Conservation (phyloP, 1,140 invertebrate genomes). For the Drosophila sechellia region DNA sequence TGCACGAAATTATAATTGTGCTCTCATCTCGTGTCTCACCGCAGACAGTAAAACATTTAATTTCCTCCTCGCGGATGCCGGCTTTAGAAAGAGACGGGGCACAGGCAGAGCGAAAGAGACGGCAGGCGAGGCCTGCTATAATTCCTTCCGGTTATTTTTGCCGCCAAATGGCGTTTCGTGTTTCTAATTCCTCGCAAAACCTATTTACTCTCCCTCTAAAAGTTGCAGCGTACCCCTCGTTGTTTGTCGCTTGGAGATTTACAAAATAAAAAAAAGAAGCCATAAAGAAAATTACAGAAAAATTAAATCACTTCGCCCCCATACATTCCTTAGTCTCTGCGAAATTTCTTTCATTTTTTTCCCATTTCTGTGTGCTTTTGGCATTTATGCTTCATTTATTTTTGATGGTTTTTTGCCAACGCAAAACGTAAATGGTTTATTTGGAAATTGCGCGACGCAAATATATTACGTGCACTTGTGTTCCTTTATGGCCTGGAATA, state of each 20-base stretch:
- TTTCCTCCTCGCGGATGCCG: slow-evolving; percentile 62
- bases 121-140: slow-evolving; percentile 49
- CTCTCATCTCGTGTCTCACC: slow-evolving; percentile 41
- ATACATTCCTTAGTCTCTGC: slow-evolving; percentile 6
- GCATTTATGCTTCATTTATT: slow-evolving; percentile 80
- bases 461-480: slow-evolving; percentile 37
- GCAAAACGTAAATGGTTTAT: slow-evolving; percentile 60
- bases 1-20: slow-evolving; percentile 74
- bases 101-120: not conserved
- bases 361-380: slow-evolving; percentile 47
- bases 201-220: slow-evolving; percentile 48
- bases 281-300: slow-evolving; percentile 58
- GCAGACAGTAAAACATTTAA: slow-evolving; percentile 82
- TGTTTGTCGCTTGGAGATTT: slow-evolving; percentile 41
- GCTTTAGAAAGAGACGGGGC: not conserved
- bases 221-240: not conserved
- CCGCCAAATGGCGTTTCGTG: slow-evolving; percentile 61
- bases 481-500: slow-evolving; percentile 26
- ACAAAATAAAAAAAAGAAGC: slow-evolving; percentile 24
- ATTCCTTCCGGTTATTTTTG: slow-evolving; percentile 80
- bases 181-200: slow-evolving; percentile 73
- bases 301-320: slow-evolving; percentile 65
- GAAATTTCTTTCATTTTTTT: slow-evolving; percentile 1
- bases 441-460: slow-evolving; percentile 35
- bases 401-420: slow-evolving; percentile 62